Percentiles rank a stretch among this genome's conserved stretches.
Conservation (phyloP, 2,113 vertebrate genomes). For the Physeter macrocephalus region DNA sequence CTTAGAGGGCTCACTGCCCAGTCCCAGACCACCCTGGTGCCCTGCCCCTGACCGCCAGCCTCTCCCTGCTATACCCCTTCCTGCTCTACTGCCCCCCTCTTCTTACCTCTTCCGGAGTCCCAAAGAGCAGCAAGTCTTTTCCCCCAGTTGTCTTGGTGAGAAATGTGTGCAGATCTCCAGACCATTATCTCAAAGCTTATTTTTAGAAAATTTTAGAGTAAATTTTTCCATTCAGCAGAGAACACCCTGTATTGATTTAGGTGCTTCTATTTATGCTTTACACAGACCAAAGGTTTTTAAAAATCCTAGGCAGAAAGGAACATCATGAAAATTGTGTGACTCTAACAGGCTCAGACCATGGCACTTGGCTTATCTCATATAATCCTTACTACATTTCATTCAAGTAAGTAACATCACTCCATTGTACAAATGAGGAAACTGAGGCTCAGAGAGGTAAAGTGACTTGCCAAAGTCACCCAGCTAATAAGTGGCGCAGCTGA, state of each 20-base stretch:
- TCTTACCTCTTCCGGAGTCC: neutral
- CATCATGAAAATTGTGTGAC: neutral
- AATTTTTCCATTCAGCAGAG: neutral
- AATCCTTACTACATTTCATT: neutral
- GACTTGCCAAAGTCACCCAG: neutral
- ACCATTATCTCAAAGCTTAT: slow-evolving; percentile 6
- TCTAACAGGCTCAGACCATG: neutral
- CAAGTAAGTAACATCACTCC: neutral
- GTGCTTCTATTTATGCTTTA: neutral
- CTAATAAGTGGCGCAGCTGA: neutral
- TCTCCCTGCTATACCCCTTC: neutral
- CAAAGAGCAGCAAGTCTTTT: neutral
- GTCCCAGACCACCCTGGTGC: neutral
- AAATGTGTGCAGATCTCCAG: accelerated
- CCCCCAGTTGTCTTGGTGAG: neutral
- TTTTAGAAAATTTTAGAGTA: slow-evolving; percentile 36
- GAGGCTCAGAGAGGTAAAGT: neutral
- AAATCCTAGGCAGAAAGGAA: neutral
- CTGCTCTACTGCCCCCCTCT: accelerated
- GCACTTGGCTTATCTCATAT: neutral
- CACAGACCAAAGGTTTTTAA: neutral
- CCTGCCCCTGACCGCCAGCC: no score
- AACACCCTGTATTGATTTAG: neutral
- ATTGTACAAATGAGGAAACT: neutral
- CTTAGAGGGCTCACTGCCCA: neutral